A percentile compares a stretch with the other conserved stretches of the same genome.
Evolutionary conservation across 64 coral and sea anemone genomes (phyloP).

Genomic region (Acropora tenuis): DNA sequence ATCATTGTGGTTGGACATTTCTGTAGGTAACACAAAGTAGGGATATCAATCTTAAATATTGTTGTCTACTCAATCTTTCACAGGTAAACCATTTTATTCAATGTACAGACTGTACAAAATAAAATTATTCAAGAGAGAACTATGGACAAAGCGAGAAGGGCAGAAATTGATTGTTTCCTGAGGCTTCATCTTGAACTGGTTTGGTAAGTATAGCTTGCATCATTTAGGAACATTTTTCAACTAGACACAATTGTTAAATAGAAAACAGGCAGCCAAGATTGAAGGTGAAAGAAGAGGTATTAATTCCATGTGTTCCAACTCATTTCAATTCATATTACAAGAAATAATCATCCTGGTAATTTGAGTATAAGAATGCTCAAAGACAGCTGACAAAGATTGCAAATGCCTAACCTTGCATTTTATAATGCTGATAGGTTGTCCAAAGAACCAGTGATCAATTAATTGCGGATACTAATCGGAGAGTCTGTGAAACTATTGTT

Average conservation of each 20-base stretch:
- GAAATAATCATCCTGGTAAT: not conserved
- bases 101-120: no score
- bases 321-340: no score
- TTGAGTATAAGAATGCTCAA: not conserved
- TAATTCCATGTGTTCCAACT: not conserved
- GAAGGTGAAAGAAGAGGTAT: not conserved
- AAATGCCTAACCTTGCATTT: not conserved
- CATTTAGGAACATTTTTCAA: not conserved
- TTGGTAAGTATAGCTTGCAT: not conserved
- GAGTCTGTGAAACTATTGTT: no score
- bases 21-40: no score
- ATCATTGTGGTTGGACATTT: no score
- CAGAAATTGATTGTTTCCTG: not conserved
- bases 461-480: not conserved
- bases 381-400: not conserved
- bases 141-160: not conserved
- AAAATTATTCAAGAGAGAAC: not conserved
- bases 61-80: no score
- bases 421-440: not conserved
- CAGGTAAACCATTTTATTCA: no score
- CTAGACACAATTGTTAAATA: not conserved
- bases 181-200: slow-evolving; percentile 21
- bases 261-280: not conserved
- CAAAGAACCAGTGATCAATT: not conserved
- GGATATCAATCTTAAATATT: no score